phyloP scores from a whole-genome alignment of 2,888 invertebrate genomes.

The Ichneumoninae sp. region DNA sequence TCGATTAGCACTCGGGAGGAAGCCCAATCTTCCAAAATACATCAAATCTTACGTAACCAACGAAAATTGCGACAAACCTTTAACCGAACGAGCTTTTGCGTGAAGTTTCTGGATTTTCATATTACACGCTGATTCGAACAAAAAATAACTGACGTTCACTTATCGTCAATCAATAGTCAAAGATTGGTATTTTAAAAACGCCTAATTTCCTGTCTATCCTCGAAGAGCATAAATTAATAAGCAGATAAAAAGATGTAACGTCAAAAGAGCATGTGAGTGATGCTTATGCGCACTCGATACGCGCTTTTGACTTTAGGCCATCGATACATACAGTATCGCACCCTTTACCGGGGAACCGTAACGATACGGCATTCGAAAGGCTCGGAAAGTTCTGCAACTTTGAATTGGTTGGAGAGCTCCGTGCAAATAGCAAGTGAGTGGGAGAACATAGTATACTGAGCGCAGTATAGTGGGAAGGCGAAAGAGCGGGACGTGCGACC shows the following conservation, averaged over 20 bases:
- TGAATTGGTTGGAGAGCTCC: slow-evolving; percentile 44
- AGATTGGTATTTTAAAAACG: no score
- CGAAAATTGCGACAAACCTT: not conserved
- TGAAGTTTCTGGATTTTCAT: not conserved
- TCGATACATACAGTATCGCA: not conserved
- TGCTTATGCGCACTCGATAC: not conserved
- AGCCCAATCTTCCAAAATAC: not conserved
- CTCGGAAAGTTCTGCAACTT: slow-evolving; percentile 41
- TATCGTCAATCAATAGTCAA: no score
- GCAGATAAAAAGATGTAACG: not conserved
- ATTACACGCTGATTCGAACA: not conserved
- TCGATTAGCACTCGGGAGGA: not conserved
- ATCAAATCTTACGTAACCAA: not conserved
- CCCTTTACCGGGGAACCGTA: not conserved
- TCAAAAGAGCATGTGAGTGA: not conserved
- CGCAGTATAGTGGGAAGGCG: slow-evolving; percentile 18
- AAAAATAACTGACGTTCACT: not conserved
- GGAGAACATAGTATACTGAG: slow-evolving; percentile 19
- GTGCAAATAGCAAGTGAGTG: slow-evolving; percentile 24
- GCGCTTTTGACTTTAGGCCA: not conserved
- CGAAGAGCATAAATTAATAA: no score
- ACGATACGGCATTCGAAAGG: slow-evolving; percentile 40
- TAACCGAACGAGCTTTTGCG: not conserved
- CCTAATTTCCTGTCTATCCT: no score
- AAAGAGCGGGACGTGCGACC: slow-evolving; percentile 46